Base-by-base conservation (phyloP, 2,113 vertebrate species). In the Lasiurus borealis region DNA sequence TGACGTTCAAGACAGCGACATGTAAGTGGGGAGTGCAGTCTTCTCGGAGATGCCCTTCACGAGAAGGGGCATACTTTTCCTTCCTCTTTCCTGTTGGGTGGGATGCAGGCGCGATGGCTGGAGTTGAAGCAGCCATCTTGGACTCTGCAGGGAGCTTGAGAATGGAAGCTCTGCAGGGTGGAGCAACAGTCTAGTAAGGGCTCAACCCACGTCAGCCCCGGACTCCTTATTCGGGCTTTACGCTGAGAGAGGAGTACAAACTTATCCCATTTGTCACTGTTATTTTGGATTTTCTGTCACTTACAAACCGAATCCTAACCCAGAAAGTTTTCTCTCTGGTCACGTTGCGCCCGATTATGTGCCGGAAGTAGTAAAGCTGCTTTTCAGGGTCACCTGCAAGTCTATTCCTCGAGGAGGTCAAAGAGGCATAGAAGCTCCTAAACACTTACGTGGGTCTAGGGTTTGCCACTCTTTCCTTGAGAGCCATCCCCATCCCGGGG, bases 211-310 rank as follows among this genome's bases (percentile, higher is more conserved):
- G 8, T 29, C 11, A 27, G 0, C 29, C 82, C 54, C n/a, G 23
- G 44, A 18, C 13, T 44, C 7, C 25, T 59, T 54, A 36, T 18
- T 36, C 66, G 50, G 59, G 40, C 27, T 95, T 78, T 62, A 72
- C 6, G 50, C 46, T 50, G 66, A 66, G 27, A 87, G 15, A 88
- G 8, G 40, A 88, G 48, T 54, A 9, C 27, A 13, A 31, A 40
- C 13, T 29, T n/a, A 27, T 36, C 19, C 82, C 27, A 50, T 29
- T 81, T 40, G 34, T 91, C 40, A 44, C 86, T 85, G 1, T n/a
- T 91, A 11, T 52, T 92, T 52, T 83, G 64, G 44, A 44, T 93
- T 93, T 92, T 91, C 78, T 87, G 19, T 68, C 18, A 73, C 48
- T 69, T n/a, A 12, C 72, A 64, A 50, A 59, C 25, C 68, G 54